Evolutionary conservation across 2,113 vertebrate genomes (phyloP).

Genomic region (Pantherophis guttatus): DNA sequence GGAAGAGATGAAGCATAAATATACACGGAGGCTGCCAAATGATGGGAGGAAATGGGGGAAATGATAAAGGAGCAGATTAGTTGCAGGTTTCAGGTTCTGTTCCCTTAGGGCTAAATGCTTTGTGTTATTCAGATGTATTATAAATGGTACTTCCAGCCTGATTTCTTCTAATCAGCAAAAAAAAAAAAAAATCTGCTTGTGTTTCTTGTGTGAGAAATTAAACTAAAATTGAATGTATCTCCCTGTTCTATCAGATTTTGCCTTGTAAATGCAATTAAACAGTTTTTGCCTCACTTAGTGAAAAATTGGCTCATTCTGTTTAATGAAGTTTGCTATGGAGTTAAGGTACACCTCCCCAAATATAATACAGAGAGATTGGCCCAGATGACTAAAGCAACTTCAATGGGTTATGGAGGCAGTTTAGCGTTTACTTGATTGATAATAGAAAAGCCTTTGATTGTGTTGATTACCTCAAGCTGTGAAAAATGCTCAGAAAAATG

Average conservation of each 20-base stretch:
- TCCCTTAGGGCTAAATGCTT: conserved; percentile 66
- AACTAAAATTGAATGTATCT: conserved; percentile 64
- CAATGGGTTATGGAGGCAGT: not conserved
- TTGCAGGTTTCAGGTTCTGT: conserved; percentile 62
- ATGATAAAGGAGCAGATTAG: conserved; percentile 63
- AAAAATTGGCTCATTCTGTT: conserved; percentile 46
- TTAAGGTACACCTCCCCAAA: not conserved
- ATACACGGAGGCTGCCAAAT: conserved; percentile 62
- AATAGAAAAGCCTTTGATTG: not conserved
- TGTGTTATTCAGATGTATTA: conserved; percentile 69
- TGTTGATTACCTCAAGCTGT: not conserved
- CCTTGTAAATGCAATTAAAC: conserved; percentile 65
- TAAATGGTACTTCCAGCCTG: conserved; percentile 71
- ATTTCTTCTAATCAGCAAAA: conserved; percentile 75
- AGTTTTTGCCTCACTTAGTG: conserved; percentile 44
- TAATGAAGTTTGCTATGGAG: conserved; percentile 45
- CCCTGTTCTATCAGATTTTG: conserved; percentile 72
- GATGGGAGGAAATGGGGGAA: conserved; percentile 39
- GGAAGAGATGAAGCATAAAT: conserved; percentile 72
- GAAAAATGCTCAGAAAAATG: not conserved
- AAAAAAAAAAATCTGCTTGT: conserved; percentile 62
- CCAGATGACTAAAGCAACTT: not conserved
- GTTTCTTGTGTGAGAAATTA: conserved; percentile 70
- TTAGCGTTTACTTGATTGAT: not conserved
- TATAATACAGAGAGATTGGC: fast-evolving